Percentiles rank a stretch among this genome's conserved stretches.
Conservation (phyloP, 2,797 vertebrate genomes). For the Crypturellus tataupa region DNA sequence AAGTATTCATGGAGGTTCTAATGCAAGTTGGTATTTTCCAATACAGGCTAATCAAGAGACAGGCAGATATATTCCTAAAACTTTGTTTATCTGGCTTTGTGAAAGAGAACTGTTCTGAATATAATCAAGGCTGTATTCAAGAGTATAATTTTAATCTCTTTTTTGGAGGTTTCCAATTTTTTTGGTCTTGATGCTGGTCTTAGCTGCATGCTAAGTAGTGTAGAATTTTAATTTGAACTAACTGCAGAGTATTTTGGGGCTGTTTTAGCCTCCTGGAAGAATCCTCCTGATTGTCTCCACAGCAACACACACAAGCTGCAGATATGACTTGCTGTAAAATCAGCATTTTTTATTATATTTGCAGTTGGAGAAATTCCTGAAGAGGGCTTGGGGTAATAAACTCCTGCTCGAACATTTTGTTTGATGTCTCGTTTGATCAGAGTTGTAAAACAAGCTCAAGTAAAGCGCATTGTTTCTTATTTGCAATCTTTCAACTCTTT, state of each 20-base stretch:
- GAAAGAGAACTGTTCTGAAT: not conserved
- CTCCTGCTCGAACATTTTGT: fast-evolving
- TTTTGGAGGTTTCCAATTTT: not conserved
- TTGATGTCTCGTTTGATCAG: not conserved
- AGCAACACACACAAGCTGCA: not conserved
- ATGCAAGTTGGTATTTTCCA: not conserved
- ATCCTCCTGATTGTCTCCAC: not conserved
- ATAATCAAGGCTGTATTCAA: not conserved
- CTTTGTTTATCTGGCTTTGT: not conserved
- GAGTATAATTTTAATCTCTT: not conserved
- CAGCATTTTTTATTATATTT: not conserved
- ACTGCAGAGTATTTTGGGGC: not conserved
- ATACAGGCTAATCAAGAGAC: not conserved
- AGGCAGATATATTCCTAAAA: not conserved
- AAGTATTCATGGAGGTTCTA: conserved; percentile 11
- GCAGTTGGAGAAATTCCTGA: not conserved
- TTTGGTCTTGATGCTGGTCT: not conserved
- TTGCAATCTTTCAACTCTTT: not conserved
- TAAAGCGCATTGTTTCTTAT: fast-evolving
- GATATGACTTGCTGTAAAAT: not conserved
- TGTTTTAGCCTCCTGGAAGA: not conserved
- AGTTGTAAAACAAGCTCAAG: not conserved
- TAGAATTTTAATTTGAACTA: not conserved
- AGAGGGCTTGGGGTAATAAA: not conserved
- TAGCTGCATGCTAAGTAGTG: not conserved